Percentiles rank a stretch among this genome's conserved stretches.
Evolutionary conservation across 2,113 vertebrate genomes (phyloP).

Genomic region (Heterotilapia buettikoferi): DNA sequence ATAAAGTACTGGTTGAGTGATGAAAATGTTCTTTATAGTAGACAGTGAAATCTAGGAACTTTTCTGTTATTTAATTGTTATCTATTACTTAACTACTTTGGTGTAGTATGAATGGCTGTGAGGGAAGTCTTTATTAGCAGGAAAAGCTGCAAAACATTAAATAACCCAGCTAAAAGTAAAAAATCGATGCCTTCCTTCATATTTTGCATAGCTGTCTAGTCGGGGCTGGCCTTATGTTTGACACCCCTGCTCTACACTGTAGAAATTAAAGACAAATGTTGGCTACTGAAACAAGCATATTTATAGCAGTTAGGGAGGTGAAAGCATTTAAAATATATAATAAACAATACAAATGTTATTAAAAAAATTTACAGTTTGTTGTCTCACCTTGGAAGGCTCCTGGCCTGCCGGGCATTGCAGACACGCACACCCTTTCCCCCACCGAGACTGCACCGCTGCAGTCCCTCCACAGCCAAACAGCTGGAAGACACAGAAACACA

Average conservation of each 20-base stretch:
- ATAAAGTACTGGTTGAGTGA: neutral
- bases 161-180: neutral
- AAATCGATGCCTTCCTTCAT: neutral
- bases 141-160: neutral
- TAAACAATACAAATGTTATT: neutral
- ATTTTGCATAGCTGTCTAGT: neutral
- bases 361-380: neutral
- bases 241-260: neutral
- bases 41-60: neutral
- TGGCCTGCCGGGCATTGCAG: constrained; percentile 78
- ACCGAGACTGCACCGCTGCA: constrained; percentile 62
- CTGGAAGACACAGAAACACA: constrained; percentile 26
- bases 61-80: neutral
- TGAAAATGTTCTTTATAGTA: neutral
- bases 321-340: neutral
- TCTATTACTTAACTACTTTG: neutral
- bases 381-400: constrained; percentile 80
- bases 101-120: neutral
- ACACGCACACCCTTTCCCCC: constrained; percentile 60
- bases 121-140: neutral
- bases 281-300: neutral
- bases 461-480: constrained; percentile 53
- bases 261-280: neutral
- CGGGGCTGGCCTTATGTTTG: neutral
- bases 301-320: neutral